phyloP scores from a whole-genome alignment of 2,113 vertebrate genomes.

The Oxygymnocypris stewartii region DNA sequence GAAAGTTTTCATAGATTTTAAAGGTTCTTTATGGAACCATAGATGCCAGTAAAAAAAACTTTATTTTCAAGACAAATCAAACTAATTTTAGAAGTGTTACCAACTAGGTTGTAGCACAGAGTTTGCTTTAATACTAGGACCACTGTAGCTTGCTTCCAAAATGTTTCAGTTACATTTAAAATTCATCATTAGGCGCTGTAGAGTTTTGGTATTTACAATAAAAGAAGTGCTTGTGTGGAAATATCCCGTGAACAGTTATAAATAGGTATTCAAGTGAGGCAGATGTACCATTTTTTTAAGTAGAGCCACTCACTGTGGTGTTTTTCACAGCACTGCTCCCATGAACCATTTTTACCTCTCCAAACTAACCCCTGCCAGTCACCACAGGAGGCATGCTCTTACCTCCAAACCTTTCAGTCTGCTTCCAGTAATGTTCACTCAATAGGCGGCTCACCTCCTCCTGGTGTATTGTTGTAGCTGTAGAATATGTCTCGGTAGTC shows the following conservation, averaged over 20 bases:
- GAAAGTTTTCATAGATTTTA: not conserved
- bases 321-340: not conserved
- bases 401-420: not conserved
- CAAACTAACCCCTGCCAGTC: constrained; percentile 28
- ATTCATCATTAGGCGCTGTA: not conserved
- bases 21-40: not conserved
- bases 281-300: not conserved
- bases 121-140: not conserved
- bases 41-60: no score
- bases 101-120: not conserved
- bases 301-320: not conserved
- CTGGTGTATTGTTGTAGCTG: constrained; percentile 23
- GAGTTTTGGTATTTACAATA: not conserved
- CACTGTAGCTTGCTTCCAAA: constrained; percentile 18
- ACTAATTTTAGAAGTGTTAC: constrained; percentile 8
- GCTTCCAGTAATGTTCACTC: not conserved
- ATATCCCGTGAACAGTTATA: not conserved
- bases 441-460: not conserved
- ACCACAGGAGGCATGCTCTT: not conserved
- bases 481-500: not conserved
- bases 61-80: not conserved
- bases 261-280: constrained; percentile 8
- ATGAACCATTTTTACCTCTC: not conserved
- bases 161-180: not conserved
- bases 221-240: not conserved